phyloP scores from a whole-genome alignment of 2,888 invertebrate species.

The Microplitis deprimator region DNA sequence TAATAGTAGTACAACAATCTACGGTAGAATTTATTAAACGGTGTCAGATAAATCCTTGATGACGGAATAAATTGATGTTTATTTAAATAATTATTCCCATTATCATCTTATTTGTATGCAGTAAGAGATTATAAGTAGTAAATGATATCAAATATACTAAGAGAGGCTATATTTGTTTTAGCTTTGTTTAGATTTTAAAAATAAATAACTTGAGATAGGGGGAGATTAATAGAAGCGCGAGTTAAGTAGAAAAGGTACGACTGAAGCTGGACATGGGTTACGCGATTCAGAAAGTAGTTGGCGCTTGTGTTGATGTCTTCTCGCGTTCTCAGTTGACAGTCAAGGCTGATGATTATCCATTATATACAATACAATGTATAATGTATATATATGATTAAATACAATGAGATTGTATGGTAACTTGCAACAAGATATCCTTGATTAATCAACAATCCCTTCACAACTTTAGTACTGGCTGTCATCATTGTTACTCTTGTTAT shows the following conservation, averaged over 20 bases:
- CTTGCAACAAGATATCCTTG: constrained; percentile 30
- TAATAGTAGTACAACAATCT: neutral
- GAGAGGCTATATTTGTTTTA: too few relatives aligned
- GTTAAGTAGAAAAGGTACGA: neutral
- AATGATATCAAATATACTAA: too few relatives aligned
- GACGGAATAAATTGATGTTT: neutral
- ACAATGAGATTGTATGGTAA: neutral
- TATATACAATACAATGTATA: neutral
- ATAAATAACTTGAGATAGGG: too few relatives aligned
- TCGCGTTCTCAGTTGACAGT: constrained; percentile 26
- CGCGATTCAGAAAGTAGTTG: constrained; percentile 22
- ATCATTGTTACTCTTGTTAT: neutral
- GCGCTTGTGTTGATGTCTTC: constrained; percentile 4
- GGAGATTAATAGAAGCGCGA: neutral
- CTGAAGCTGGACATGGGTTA: constrained; percentile 2
- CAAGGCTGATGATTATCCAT: constrained; percentile 34
- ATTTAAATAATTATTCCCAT: too few relatives aligned
- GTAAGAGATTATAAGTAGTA: too few relatives aligned
- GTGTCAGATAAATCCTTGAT: neutral
- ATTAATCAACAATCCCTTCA: constrained; percentile 1
- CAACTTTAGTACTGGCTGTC: neutral
- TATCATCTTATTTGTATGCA: too few relatives aligned
- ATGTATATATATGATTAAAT: constrained; percentile 5
- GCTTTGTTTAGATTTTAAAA: too few relatives aligned
- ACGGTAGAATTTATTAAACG: neutral